Evolutionary conservation across 2,113 vertebrate species (phyloP).

Genomic region (Nesogale talazaci): DNA sequence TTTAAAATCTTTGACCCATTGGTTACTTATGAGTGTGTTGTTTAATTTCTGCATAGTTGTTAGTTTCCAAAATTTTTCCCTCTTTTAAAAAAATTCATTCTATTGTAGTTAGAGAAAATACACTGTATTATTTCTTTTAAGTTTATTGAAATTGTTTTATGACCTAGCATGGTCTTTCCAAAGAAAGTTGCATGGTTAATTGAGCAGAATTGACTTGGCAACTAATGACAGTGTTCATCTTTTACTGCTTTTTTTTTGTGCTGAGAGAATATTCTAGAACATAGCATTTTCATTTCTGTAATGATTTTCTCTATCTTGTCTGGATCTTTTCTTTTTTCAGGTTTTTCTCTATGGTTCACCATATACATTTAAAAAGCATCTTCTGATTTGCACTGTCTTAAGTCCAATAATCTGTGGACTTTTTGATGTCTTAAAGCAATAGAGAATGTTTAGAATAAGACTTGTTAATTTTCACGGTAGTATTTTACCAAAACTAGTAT

Average conservation of each 20-base stretch:
- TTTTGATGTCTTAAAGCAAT: background rate
- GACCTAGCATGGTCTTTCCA: background rate
- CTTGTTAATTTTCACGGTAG: background rate
- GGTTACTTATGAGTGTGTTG: background rate
- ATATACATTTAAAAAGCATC: background rate
- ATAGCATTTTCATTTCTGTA: background rate
- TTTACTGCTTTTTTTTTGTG: background rate
- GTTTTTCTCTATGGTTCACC: background rate
- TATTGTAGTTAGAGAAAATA: background rate
- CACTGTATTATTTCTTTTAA: background rate
- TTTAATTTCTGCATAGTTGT: background rate
- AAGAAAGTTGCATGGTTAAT: background rate
- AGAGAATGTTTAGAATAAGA: background rate
- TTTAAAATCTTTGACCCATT: background rate
- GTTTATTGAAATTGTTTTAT: background rate
- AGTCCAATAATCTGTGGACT: background rate
- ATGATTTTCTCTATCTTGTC: background rate
- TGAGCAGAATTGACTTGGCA: background rate
- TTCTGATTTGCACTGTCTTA: background rate
- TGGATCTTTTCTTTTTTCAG: background rate
- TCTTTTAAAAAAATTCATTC: background rate
- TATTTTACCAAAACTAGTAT: background rate
- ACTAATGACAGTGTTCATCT: too few species aligned
- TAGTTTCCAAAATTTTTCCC: too few species aligned
- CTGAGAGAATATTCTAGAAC: constrained; percentile 2